Evolutionary conservation across 2,888 invertebrate species (phyloP).

Genomic region (Apotomis betuletana): DNA sequence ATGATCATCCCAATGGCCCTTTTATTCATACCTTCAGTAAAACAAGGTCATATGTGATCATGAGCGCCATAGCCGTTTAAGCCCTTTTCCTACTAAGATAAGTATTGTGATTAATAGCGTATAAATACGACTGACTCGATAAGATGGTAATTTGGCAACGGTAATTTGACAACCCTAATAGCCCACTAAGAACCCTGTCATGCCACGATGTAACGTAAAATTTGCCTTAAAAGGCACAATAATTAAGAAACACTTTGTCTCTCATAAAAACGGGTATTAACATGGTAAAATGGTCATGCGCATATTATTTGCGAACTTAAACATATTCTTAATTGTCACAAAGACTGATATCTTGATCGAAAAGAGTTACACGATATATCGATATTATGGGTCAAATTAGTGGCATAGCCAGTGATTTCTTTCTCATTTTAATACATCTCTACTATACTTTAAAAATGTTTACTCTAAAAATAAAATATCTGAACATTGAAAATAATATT

Average conservation of each 20-base stretch:
- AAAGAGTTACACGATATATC: background rate
- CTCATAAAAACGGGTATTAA: constrained; percentile 15
- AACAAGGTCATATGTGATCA: constrained; percentile 14
- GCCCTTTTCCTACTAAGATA: background rate
- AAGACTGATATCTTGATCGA: constrained; percentile 5
- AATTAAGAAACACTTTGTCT: constrained; percentile 15
- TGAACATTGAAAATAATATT: too few species aligned
- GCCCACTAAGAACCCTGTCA: constrained; percentile 46
- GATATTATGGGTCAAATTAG: background rate
- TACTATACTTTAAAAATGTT: too few species aligned
- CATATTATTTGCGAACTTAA: constrained; percentile 13
- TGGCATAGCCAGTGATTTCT: too few species aligned
- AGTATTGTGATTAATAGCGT: constrained; percentile 56
- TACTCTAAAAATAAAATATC: too few species aligned
- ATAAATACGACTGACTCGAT: constrained; percentile 59
- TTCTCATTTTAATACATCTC: too few species aligned
- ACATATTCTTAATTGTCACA: background rate
- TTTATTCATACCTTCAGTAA: constrained; percentile 38
- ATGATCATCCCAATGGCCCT: constrained; percentile 51
- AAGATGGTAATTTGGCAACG: constrained; percentile 61
- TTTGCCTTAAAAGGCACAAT: constrained; percentile 9
- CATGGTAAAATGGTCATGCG: constrained; percentile 14
- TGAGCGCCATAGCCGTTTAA: constrained; percentile 9
- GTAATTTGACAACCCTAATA: constrained; percentile 62
- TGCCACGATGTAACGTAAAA: constrained; percentile 40